Evolutionary conservation across 2,888 invertebrate genomes (phyloP).

Genomic region (Hermaeophaga mercurialis): DNA sequence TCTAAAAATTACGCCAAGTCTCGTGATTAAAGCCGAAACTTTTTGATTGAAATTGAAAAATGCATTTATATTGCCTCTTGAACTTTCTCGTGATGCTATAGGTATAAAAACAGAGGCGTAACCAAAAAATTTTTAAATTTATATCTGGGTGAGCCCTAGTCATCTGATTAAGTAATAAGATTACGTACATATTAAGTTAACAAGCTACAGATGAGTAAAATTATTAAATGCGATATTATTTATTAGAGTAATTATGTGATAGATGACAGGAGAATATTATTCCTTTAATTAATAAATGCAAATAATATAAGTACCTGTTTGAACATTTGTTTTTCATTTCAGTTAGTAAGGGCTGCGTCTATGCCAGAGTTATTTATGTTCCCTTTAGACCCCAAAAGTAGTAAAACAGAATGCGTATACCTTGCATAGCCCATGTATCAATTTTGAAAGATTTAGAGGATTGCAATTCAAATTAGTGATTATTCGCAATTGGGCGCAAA

Average conservation of each 20-base stretch:
- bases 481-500: constrained; percentile 47
- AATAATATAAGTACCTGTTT: too few species aligned
- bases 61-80: constrained; percentile 31
- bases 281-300: too few species aligned
- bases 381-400: not conserved
- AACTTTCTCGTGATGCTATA: not conserved
- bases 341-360: too few species aligned
- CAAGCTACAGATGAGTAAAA: too few species aligned
- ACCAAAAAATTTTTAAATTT: too few species aligned
- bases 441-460: constrained; percentile 55
- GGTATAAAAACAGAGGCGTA: not conserved
- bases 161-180: too few species aligned
- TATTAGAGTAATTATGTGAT: too few species aligned
- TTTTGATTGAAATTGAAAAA: constrained; percentile 47
- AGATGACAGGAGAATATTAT: too few species aligned
- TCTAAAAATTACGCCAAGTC: constrained; percentile 46
- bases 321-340: too few species aligned
- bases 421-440: constrained; percentile 48
- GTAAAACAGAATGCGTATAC: constrained; percentile 16
- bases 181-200: too few species aligned
- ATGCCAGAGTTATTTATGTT: not conserved
- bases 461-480: constrained; percentile 56
- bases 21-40: constrained; percentile 48
- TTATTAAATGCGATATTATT: too few species aligned
- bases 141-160: too few species aligned